Evolutionary conservation across 2,797 vertebrate species (phyloP), one percentile per base, ranked within the genome.

Genomic region (Hypotaenidia okinawae): DNA sequence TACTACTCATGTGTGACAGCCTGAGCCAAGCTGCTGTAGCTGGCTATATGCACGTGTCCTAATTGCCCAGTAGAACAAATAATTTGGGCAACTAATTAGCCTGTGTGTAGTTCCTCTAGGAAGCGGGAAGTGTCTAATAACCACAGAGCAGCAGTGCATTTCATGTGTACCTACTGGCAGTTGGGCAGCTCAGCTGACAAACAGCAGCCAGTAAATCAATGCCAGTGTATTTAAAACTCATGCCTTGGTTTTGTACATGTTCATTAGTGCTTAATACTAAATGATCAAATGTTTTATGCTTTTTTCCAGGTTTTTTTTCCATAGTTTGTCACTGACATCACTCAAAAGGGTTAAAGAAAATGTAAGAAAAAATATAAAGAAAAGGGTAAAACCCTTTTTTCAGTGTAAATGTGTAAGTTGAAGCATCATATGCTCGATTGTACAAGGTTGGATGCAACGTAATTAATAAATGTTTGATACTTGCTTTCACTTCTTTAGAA

Each of bases 131-230:
- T 73, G 37, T 59, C 57, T 43, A 43, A 43, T 66, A 37, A 49
- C 35, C 1, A 0, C 27, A 6, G 17, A 32, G 41, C 41, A 37
- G 17, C 68, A 51, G 37, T 2, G 0, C 5, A 0, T 55, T 54
- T 69, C 9, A 0, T 33, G 4, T 0, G 0, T 52, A 9, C 2
- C 0, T 41, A 11, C 37, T 37, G 73, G 57, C 43, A 67, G 49
- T 49, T 81, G 9, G 55, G 33, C 41, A 13, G 1, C 55, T 59
- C 10, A 0, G 32, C 24, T 54, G 57, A 35, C 54, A 41, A 24
- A 73, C 4, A 30, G n/a, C 35, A 83, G 61, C 15, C 16, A 15
- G 28, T 6, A 7, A 51, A 62, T 93, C 69, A 16, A 18, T 63
- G 78, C 47, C 74, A 24, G 1, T 66, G 37, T 51, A 3, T 68